A percentile compares a stretch with the other conserved stretches of the same genome.
These are phyloP conservation scores for Rhombomys opimus DNA, from an alignment of 2,113 vertebrate genomes.

Conservation along the genomic window DNA sequence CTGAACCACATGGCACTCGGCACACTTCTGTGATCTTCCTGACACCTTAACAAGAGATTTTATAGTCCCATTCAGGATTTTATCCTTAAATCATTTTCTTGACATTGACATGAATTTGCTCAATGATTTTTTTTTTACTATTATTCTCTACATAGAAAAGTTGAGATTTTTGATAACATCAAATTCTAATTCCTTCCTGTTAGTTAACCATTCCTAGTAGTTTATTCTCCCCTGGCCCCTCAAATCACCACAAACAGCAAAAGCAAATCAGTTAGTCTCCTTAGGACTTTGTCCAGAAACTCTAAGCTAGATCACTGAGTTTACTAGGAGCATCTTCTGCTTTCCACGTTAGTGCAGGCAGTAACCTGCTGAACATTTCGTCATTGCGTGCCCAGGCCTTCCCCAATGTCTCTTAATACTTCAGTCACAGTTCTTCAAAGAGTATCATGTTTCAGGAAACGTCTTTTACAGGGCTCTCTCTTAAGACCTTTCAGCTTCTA, in stretches of 20 bases:
- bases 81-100: neutral
- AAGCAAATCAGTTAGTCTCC: neutral
- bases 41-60: neutral
- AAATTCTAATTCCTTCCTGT: neutral
- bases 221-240: neutral
- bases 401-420: neutral
- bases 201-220: neutral
- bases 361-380: neutral
- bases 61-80: neutral
- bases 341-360: neutral
- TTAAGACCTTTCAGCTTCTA: slow-evolving; percentile 15
- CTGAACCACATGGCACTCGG: neutral
- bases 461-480: neutral
- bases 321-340: neutral
- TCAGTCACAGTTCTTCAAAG: slow-evolving; percentile 53
- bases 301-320: neutral
- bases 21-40: neutral
- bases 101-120: neutral
- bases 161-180: slow-evolving; percentile 22
- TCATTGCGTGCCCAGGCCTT: neutral
- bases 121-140: slow-evolving; percentile 9
- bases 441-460: slow-evolving; percentile 15
- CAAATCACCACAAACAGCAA: slow-evolving; percentile 4
- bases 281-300: neutral
- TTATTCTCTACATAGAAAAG: neutral